Percentiles rank a stretch among this genome's conserved stretches.
Evolutionary conservation across 1,140 invertebrate genomes (phyloP).

Genomic region (Scaptomyza pallida): DNA sequence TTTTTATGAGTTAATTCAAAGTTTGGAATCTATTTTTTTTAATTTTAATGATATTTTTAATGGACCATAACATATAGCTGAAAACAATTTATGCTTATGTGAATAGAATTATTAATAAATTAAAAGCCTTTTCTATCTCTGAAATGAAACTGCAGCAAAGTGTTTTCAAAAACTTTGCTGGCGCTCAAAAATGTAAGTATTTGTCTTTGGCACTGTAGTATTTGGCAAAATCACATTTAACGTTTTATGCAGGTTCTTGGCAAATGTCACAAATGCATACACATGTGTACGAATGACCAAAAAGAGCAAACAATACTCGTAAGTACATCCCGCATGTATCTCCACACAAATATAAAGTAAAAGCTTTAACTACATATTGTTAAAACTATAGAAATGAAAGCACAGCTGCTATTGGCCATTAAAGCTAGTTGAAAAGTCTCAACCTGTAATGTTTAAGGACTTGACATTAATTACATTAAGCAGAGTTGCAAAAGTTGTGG

Average conservation of each 20-base stretch:
- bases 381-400: neutral
- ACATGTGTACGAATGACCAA: no score
- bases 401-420: neutral
- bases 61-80: neutral
- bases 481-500: slow-evolving; percentile 17
- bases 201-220: neutral
- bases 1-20: no score
- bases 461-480: slow-evolving; percentile 30
- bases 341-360: neutral
- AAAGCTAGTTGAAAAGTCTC: neutral
- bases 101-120: neutral
- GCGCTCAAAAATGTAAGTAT: neutral
- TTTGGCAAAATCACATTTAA: neutral
- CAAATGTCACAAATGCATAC: neutral
- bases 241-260: neutral
- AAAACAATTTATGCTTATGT: neutral
- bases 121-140: neutral
- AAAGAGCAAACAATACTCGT: neutral
- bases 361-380: neutral
- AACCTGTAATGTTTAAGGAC: slow-evolving; percentile 3
- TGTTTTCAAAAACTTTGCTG: neutral
- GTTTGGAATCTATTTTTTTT: slow-evolving; percentile 22
- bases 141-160: neutral
- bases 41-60: slow-evolving; percentile 23
- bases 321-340: neutral